phyloP scores from a whole-genome alignment of 2,113 vertebrate genomes.

The Antechinus stuartii region DNA sequence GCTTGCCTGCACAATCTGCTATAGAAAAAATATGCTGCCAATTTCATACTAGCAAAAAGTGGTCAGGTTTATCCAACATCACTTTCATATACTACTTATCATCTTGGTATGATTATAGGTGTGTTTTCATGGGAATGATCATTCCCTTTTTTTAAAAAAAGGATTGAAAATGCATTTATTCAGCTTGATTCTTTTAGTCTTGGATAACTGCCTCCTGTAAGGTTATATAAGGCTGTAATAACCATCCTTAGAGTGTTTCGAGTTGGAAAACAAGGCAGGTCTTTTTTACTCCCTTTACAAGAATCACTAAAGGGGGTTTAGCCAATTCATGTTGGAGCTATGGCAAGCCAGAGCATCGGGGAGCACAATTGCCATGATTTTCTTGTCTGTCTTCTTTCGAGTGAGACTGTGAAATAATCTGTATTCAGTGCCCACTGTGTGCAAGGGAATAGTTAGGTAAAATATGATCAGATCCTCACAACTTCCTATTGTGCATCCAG shows the following conservation, averaged over 20 bases:
- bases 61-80: rapidly evolving
- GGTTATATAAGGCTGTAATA: not conserved
- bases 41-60: not conserved
- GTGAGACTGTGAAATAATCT: not conserved
- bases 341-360: not conserved
- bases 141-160: not conserved
- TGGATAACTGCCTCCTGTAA: not conserved
- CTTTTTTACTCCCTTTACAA: not conserved
- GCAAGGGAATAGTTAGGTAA: not conserved
- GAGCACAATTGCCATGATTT: not conserved
- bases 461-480: not conserved
- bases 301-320: not conserved
- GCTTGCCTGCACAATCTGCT: not conserved
- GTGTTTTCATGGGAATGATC: not conserved
- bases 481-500: not conserved
- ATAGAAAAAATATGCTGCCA: too few species aligned
- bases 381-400: not conserved
- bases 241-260: not conserved
- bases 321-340: not conserved
- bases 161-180: not conserved
- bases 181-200: not conserved
- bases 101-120: too few species aligned
- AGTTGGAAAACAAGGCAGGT: not conserved
- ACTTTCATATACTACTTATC: not conserved
- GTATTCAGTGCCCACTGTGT: not conserved